phyloP scores from a whole-genome alignment of 2,113 vertebrate genomes.

The Aspiorhynchus laticeps region DNA sequence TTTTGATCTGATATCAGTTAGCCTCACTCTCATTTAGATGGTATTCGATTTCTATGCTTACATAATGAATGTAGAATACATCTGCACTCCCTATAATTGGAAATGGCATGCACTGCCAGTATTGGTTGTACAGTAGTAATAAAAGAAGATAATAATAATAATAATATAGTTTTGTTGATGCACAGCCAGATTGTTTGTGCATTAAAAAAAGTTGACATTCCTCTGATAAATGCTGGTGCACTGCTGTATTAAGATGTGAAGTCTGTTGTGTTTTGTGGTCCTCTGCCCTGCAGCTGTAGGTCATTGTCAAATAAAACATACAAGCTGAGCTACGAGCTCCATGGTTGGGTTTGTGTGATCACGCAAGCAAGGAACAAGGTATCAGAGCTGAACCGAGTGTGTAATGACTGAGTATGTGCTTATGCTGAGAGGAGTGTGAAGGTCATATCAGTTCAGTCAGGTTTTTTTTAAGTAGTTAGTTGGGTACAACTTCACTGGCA shows the following conservation, averaged over 20 bases:
- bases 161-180: background rate
- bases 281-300: constrained; percentile 65
- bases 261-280: constrained; percentile 8
- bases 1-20: constrained; percentile 41
- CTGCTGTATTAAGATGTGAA: background rate
- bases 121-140: background rate
- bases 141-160: no score
- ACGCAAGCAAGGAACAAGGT: background rate
- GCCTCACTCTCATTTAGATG: background rate
- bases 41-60: background rate
- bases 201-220: background rate
- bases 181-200: background rate
- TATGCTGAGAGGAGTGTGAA: background rate
- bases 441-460: background rate
- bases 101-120: background rate
- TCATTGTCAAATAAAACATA: constrained; percentile 53
- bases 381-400: background rate
- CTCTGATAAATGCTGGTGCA: background rate
- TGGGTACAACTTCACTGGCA: background rate
- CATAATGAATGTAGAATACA: background rate
- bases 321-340: background rate
- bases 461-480: background rate
- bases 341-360: background rate
- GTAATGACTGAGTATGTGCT: background rate
- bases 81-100: background rate